A percentile compares a stretch with the other conserved stretches of the same genome.
These are phyloP conservation scores for Caranx melampygus DNA, from an alignment of 2,113 vertebrate genomes.

Conservation along the genomic window DNA sequence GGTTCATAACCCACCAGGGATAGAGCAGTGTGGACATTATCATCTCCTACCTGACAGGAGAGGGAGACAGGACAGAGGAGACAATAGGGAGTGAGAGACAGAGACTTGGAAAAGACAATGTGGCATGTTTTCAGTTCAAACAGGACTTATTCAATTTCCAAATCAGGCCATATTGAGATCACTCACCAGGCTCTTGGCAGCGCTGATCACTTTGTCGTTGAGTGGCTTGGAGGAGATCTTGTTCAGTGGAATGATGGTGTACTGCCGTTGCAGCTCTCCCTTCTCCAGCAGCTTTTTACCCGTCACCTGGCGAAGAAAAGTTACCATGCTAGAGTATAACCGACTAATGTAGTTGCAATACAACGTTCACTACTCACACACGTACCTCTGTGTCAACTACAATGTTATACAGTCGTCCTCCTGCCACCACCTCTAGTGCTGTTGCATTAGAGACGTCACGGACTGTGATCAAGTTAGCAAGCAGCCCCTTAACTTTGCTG, in stretches of 20 bases:
- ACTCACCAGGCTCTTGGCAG: slow-evolving; percentile 90
- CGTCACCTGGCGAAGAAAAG: slow-evolving; percentile 84
- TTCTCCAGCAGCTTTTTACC: slow-evolving; percentile 94
- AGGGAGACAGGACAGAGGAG: not conserved
- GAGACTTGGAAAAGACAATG: not conserved
- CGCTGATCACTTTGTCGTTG: slow-evolving; percentile 76
- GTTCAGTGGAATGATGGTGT: slow-evolving; percentile 96
- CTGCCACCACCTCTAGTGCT: slow-evolving; percentile 92
- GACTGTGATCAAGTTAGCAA: slow-evolving; percentile 89
- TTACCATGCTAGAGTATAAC: not conserved
- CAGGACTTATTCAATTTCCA: not conserved
- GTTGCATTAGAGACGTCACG: slow-evolving; percentile 88
- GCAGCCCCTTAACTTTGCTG: slow-evolving; percentile 89
- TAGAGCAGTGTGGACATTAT: slow-evolving; percentile 89
- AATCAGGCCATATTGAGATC: not conserved
- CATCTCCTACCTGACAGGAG: slow-evolving; percentile 83
- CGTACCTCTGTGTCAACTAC: slow-evolving; percentile 95
- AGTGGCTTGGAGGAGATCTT: slow-evolving; percentile 92
- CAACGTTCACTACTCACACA: not conserved
- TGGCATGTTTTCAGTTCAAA: not conserved
- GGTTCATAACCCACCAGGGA: slow-evolving; percentile 88
- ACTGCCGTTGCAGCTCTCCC: slow-evolving; percentile 90
- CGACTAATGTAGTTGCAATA: not conserved
- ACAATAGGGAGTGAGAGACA: not conserved
- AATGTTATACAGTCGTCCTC: slow-evolving; percentile 93